Percentiles rank a stretch among this genome's conserved stretches.
Conservation (phyloP, 2,113 vertebrate genomes). For the Cavia aperea region DNA sequence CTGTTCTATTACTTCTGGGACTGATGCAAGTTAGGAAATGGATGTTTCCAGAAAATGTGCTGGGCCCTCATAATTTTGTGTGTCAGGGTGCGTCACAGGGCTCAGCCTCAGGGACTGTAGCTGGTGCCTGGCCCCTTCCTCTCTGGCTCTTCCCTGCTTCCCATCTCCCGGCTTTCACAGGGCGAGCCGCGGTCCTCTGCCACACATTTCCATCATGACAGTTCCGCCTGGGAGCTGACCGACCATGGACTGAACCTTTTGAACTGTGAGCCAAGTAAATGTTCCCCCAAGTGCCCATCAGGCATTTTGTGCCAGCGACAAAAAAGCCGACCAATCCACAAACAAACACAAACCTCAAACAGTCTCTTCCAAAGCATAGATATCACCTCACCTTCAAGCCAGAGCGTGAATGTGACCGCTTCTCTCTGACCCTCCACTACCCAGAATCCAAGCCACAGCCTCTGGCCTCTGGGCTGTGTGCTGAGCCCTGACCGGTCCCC, state of each 20-base stretch:
- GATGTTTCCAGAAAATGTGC: neutral
- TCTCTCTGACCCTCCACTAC: neutral
- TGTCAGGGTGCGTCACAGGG: neutral
- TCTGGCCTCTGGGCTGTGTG: neutral
- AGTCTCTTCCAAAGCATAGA: neutral
- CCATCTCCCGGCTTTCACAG: neutral
- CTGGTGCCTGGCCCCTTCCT: neutral
- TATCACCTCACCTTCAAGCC: neutral
- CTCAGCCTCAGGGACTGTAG: neutral
- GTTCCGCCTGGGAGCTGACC: neutral
- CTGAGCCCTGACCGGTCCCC: neutral
- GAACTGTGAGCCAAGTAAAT: neutral
- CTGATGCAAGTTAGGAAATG: neutral
- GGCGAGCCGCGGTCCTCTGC: neutral
- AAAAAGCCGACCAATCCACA: neutral
- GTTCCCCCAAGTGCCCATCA: neutral
- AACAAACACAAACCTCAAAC: neutral
- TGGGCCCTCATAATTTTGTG: neutral
- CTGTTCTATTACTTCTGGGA: neutral
- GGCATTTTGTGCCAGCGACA: neutral
- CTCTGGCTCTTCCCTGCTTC: neutral
- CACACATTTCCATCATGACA: no score
- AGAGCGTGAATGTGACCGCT: rapidly evolving
- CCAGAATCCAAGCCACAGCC: neutral
- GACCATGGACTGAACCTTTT: neutral